Base-by-base conservation (phyloP, 2,888 invertebrate genomes). In the Nycteola revayana region DNA sequence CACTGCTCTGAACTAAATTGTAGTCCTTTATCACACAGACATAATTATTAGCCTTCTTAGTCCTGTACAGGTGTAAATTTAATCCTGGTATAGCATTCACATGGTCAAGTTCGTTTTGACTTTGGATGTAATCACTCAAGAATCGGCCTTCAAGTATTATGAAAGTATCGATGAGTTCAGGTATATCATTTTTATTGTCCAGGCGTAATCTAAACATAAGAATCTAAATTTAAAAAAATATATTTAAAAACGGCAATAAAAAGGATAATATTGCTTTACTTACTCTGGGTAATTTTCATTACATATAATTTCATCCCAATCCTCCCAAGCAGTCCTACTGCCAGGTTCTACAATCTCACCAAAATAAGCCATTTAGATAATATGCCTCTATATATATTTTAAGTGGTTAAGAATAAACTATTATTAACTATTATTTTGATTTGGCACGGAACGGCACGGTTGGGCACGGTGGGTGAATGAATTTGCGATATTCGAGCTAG, bases 311-410 rank as follows among this genome's bases (percentile, higher is more conserved):
- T 83, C 86, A 58, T 87, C 87, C 88, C 88, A 87, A 45, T 88
- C 88, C 70, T 87, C 88, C 79, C 83, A 87, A 14, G 74, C 68
- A 40, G 75, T 68, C 32, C 88, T 66, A 36, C 75, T 80, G 18
- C 60, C 60, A 10, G 87, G 88, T 60, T 86, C 87, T 24, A 60
- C 65, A 38, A 88, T 86, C 73, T 86, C 87, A 30, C 88, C 88
- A 60, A 83, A 88, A 7, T 60, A 50, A 49, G 54, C 57, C 85
- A 86, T 86, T 37, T 14, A n/a, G n/a, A n/a, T n/a, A n/a, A n/a
- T n/a, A n/a, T n/a, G n/a, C n/a, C n/a, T n/a, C n/a, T n/a, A n/a
- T n/a, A n/a, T n/a, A n/a, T n/a, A n/a, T n/a, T n/a, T n/a, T n/a
- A n/a, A n/a, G n/a, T n/a, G n/a, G n/a, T n/a, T n/a, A n/a, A n/a